Percentiles rank a stretch among this genome's conserved stretches.
Conservation (phyloP, 1,140 invertebrate genomes). For the Maconellicoccus hirsutus region DNA sequence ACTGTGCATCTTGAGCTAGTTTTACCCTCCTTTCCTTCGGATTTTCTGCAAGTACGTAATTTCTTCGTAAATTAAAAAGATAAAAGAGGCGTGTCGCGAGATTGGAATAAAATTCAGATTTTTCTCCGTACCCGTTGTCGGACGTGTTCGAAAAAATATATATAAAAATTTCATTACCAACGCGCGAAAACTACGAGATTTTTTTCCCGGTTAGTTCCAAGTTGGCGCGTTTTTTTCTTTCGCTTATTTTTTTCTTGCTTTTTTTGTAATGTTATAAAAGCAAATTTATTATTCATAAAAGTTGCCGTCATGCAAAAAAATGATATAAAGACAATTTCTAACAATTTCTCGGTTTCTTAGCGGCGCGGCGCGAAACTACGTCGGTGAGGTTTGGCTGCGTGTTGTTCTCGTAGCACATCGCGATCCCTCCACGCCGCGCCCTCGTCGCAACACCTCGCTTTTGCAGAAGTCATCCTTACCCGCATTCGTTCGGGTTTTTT, state of each 20-base stretch:
- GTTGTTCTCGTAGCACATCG: no score
- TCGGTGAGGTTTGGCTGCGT: background rate
- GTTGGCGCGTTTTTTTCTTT: background rate
- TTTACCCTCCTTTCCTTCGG: no score
- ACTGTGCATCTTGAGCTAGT: no score
- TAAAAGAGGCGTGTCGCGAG: no score
- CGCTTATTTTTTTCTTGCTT: background rate
- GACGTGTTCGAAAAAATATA: background rate
- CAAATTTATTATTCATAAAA: slow-evolving; percentile 20
- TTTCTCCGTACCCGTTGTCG: background rate
- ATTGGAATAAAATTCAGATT: no score
- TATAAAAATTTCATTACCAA: slow-evolving; percentile 17
- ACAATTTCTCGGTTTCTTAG: slow-evolving; percentile 16
- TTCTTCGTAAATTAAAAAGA: no score
- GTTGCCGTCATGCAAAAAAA: slow-evolving; percentile 14
- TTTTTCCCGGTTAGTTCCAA: background rate
- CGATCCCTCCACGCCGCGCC: no score
- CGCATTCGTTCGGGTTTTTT: slow-evolving; percentile 20
- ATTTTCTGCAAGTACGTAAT: no score
- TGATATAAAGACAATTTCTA: slow-evolving; percentile 20
- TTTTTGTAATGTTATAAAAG: slow-evolving; percentile 12
- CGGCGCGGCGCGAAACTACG: background rate
- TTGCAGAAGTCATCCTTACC: background rate
- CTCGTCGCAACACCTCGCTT: background rate
- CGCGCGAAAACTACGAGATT: background rate